Evolutionary conservation across 2,888 invertebrate species (phyloP).

Genomic region (Eudasyphora cyanicolor): DNA sequence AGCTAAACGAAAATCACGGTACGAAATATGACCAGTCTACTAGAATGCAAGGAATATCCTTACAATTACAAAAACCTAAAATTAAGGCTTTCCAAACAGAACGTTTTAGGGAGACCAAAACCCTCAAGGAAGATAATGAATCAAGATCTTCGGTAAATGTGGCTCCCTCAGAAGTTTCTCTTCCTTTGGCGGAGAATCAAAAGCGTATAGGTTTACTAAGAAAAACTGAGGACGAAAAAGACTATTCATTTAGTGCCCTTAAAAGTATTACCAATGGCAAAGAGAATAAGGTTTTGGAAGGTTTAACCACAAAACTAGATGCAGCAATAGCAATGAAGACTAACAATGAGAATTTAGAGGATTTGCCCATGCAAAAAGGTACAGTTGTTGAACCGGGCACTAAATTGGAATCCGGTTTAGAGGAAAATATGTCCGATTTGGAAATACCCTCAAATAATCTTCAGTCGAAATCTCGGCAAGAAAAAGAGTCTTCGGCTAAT

Average conservation of each 20-base stretch:
- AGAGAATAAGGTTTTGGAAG: slow-evolving; percentile 69
- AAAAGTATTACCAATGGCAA: slow-evolving; percentile 69
- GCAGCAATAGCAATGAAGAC: not conserved
- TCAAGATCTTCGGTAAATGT: not conserved
- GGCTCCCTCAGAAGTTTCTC: not conserved
- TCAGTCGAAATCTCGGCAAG: not conserved
- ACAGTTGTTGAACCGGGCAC: not conserved
- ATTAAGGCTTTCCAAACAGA: not conserved
- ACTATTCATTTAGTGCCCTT: slow-evolving; percentile 69
- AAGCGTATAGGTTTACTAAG: slow-evolving; percentile 72
- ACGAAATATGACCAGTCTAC: too few species aligned
- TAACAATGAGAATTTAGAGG: not conserved
- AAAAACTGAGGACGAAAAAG: slow-evolving; percentile 68
- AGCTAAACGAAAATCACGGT: not conserved
- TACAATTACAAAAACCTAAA: not conserved
- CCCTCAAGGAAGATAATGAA: not conserved
- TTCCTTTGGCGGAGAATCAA: slow-evolving; percentile 63
- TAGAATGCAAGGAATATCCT: not conserved
- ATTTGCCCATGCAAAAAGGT: not conserved
- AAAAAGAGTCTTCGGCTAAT: not conserved
- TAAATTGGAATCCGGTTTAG: not conserved
- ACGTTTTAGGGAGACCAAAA: not conserved
- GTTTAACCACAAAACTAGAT: slow-evolving; percentile 59
- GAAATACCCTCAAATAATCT: slow-evolving; percentile 16
- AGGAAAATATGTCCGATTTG: not conserved